These are phyloP conservation scores for Melanotaenia boesemani DNA, from an alignment of 2,797 vertebrate species.

Conservation along the genomic window DNA sequence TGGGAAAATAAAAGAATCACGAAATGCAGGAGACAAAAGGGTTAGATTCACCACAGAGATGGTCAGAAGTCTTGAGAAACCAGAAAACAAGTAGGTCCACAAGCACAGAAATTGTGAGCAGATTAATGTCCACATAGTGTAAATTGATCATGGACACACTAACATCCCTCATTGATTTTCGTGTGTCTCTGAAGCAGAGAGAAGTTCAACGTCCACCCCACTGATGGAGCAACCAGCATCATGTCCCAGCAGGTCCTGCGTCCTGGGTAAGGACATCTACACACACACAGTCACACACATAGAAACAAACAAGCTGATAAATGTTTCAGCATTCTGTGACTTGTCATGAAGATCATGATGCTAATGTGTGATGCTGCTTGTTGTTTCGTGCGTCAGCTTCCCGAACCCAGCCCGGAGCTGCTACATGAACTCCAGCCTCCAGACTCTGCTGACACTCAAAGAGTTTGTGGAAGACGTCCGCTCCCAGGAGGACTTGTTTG, in stretches of 20 bases:
- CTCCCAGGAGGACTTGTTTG: conserved; percentile 15
- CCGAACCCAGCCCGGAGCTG: background rate
- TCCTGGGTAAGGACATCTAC: background rate
- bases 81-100: too few species aligned
- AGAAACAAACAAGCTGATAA: background rate
- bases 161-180: background rate
- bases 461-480: conserved; percentile 11
- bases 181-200: background rate
- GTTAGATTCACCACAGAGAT: too few species aligned
- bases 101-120: too few species aligned
- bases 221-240: background rate
- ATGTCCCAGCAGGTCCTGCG: background rate
- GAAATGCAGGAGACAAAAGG: too few species aligned
- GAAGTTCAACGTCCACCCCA: background rate
- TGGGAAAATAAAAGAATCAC: too few species aligned
- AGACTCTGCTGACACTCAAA: conserved; percentile 16
- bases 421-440: conserved; percentile 24
- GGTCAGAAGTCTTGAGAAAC: too few species aligned
- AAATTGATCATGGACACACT: background rate
- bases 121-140: background rate
- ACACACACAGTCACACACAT: background rate
- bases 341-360: background rate
- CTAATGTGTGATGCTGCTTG: background rate
- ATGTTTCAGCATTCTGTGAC: background rate
- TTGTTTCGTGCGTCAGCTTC: background rate